phyloP scores from a whole-genome alignment of 2,888 invertebrate species.

The Osmoderma eremita region DNA sequence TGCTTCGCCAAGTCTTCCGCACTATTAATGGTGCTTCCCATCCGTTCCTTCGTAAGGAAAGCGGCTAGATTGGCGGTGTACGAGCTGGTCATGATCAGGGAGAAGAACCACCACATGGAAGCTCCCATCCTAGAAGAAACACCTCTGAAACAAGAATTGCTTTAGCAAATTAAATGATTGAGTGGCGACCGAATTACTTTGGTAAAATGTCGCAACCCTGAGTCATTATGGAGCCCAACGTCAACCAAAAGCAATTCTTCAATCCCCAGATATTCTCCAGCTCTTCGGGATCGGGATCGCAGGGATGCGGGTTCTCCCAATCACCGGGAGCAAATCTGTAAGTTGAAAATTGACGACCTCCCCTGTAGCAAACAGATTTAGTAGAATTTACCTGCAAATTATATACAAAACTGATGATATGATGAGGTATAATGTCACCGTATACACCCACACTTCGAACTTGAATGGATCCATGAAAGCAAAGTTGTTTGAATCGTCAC shows the following conservation, averaged over 20 bases:
- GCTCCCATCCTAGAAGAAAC: constrained; percentile 87
- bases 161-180: too few species aligned
- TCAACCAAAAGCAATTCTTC: constrained; percentile 93
- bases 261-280: constrained; percentile 90
- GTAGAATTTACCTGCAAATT: constrained; percentile 67
- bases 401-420: constrained; percentile 84
- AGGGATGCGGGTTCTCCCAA: constrained; percentile 94
- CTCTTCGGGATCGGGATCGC: constrained; percentile 84
- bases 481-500: constrained; percentile 82
- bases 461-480: constrained; percentile 91
- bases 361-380: not conserved
- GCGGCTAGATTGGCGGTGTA: constrained; percentile 96
- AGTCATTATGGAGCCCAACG: constrained; percentile 90
- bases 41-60: constrained; percentile 87
- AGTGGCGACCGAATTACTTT: constrained; percentile 68
- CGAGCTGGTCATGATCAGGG: constrained; percentile 89
- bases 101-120: constrained; percentile 94
- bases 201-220: constrained; percentile 94
- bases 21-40: constrained; percentile 87
- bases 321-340: constrained; percentile 86
- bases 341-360: constrained; percentile 39
- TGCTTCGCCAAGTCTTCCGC: constrained; percentile 94
- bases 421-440: constrained; percentile 83
- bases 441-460: constrained; percentile 87
- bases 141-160: constrained; percentile 69